Conservation (phyloP, 23 tunicate species). For the Halocynthia roretzi region DNA sequence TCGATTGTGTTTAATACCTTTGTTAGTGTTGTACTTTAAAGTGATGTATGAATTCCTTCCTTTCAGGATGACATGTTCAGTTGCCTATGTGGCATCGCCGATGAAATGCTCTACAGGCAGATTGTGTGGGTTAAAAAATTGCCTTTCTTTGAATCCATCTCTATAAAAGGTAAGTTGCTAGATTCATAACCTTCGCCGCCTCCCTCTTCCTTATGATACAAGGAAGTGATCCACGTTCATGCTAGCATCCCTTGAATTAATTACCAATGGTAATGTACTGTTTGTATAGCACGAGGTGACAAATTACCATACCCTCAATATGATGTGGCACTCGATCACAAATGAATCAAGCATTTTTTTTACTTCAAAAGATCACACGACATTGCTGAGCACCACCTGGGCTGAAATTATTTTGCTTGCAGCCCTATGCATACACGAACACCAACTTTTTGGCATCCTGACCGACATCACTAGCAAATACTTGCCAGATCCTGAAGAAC, state of each 20-base stretch:
- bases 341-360: no score
- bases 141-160: slow-evolving; percentile 71
- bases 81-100: slow-evolving; percentile 74
- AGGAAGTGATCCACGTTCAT: no score
- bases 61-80: slow-evolving; percentile 49
- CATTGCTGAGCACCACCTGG: slow-evolving; percentile 87
- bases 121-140: slow-evolving; percentile 89
- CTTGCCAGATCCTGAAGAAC: slow-evolving; percentile 57
- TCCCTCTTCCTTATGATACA: no score
- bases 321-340: no score
- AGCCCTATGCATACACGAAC: slow-evolving; percentile 83
- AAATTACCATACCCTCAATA: not conserved
- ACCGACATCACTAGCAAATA: slow-evolving; percentile 68
- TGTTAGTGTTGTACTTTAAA: no score
- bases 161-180: slow-evolving; percentile 49
- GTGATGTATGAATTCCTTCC: no score
- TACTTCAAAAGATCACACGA: slow-evolving; percentile 71
- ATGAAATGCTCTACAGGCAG: slow-evolving; percentile 84
- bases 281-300: not conserved
- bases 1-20: no score
- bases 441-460: slow-evolving; percentile 68
- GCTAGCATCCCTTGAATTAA: no score
- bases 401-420: slow-evolving; percentile 85
- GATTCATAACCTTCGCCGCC: no score
- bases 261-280: not conserved